Evolutionary conservation across 1,140 invertebrate genomes (phyloP), one percentile per base, ranked within the genome.

Genomic region (Adoxophyes honmai): DNA sequence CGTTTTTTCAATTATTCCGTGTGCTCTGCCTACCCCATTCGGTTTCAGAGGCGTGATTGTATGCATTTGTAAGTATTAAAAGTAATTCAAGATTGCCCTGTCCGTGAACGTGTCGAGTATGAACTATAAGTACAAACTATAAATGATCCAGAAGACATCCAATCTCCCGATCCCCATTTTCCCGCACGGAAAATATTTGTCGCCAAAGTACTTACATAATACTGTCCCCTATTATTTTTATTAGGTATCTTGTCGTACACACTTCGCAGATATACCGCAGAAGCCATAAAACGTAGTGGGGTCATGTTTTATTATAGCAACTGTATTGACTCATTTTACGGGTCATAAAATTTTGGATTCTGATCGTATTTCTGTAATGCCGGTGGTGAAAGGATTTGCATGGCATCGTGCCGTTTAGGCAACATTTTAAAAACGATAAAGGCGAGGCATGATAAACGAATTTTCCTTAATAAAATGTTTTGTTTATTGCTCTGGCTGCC

Each of bases 291-390:
- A 21, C n/a, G 13, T n/a, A 10, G 16, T 39, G 11, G 55, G 59
- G 59, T 61, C 55, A 53, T 34, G 48, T 61, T 57, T 57, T 61
- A 61, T 57, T 48, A 48, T 28, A 16, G 18, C 18, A 11, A 48
- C 37, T 21, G 34, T 53, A 52, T 53, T 59, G 35, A 53, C 54
- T 48, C 44, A 61, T 61, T 61, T 61, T 57, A 61, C 54, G 54
- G 44, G n/a, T 61, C 59, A 61, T 61, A 57, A 57, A 61, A 14
- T 51, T 53, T 61, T 52, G 5, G 48, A 61, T 57, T 57, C 54
- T 28, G 37, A 35, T 56, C 44, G 36, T 38, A 55, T 48, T 21
- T 57, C 9, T 35, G 42, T 62, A 57, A 57, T 57, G 11, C 34
- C 35, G 36, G 35, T 35, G 39, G 39, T 34, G 33, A 42, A 28